A percentile compares a stretch with the other conserved stretches of the same genome.
phyloP scores from a whole-genome alignment of 2,888 invertebrate species.

The Germaria angustata region DNA sequence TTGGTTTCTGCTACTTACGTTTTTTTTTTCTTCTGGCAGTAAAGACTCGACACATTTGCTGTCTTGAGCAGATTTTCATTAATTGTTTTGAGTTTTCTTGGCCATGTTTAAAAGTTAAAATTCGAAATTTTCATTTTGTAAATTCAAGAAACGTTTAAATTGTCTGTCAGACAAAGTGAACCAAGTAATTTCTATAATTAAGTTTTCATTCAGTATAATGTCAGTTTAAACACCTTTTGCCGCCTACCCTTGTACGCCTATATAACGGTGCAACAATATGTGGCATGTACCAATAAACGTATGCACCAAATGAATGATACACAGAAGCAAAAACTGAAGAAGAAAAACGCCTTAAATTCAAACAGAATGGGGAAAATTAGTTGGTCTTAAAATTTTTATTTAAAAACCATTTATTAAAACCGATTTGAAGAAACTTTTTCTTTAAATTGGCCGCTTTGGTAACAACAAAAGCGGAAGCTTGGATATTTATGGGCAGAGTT shows the following conservation, averaged over 20 bases:
- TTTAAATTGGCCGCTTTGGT: neutral
- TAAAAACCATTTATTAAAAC: neutral
- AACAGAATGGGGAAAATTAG: slow-evolving; percentile 44
- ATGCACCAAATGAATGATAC: neutral
- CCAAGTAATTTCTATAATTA: slow-evolving; percentile 55
- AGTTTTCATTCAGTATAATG: slow-evolving; percentile 47
- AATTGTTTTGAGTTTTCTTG: neutral
- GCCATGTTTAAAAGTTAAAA: neutral
- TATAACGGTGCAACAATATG: slow-evolving; percentile 12
- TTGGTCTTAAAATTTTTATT: slow-evolving; percentile 7
- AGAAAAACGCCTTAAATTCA: slow-evolving; percentile 35
- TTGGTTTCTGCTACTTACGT: no score
- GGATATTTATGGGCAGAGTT: neutral
- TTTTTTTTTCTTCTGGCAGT: no score
- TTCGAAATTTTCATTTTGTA: neutral
- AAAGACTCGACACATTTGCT: no score
- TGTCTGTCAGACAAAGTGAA: slow-evolving; percentile 26
- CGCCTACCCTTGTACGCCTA: slow-evolving; percentile 51
- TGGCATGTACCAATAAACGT: neutral
- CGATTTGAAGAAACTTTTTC: neutral
- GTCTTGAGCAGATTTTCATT: neutral
- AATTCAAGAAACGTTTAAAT: neutral
- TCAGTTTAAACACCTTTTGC: slow-evolving; percentile 18
- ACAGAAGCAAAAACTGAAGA: neutral
- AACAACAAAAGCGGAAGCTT: slow-evolving; percentile 40